Evolutionary conservation across 1,140 invertebrate species (phyloP).

Genomic region (Drosophila bipectinata): DNA sequence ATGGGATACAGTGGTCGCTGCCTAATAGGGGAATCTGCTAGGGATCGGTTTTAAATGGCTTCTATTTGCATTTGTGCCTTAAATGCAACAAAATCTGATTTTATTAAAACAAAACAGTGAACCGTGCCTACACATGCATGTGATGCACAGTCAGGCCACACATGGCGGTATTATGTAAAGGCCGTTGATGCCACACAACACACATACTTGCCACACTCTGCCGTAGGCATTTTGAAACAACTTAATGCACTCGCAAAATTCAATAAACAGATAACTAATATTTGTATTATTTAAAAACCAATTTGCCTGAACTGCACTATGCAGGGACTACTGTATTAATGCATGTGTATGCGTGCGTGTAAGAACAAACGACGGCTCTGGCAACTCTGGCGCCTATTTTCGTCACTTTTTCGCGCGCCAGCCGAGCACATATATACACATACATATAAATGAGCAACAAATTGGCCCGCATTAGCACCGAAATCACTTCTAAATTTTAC

Average conservation of each 20-base stretch:
- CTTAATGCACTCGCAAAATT: too few relatives aligned
- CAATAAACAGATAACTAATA: too few relatives aligned
- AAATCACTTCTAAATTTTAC: conserved; percentile 3
- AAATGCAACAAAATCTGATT: not conserved
- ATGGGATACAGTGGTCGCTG: not conserved
- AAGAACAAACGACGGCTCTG: conserved; percentile 22
- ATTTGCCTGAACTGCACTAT: not conserved
- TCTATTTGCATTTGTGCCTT: not conserved
- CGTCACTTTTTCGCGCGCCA: conserved; percentile 77
- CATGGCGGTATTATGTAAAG: too few relatives aligned
- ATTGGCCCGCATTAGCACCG: not conserved
- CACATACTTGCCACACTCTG: not conserved
- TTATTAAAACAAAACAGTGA: conserved; percentile 3
- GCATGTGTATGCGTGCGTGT: conserved; percentile 3
- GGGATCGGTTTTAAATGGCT: not conserved
- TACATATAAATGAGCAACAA: conserved; percentile 19
- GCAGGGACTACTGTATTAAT: conserved; percentile 1
- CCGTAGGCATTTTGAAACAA: not conserved
- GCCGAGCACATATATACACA: conserved; percentile 40
- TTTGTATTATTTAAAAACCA: too few relatives aligned
- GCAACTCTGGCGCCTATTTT: conserved; percentile 78
- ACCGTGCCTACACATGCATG: not conserved
- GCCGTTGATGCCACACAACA: too few relatives aligned
- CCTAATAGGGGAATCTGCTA: not conserved
- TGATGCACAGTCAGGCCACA: too few relatives aligned